phyloP scores from a whole-genome alignment of 2,888 invertebrate genomes.

The Gastrophysa polygoni region DNA sequence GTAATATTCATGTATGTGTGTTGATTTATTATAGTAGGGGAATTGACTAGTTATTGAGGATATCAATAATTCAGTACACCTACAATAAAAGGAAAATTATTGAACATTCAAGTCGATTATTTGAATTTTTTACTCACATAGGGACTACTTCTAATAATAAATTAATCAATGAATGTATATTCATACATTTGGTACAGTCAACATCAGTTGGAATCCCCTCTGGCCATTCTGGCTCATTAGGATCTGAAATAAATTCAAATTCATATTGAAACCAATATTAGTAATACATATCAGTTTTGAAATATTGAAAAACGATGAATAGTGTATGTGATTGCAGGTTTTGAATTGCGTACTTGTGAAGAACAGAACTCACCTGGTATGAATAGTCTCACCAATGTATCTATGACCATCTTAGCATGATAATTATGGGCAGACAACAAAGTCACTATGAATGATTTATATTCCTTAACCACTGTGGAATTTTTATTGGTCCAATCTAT shows the following conservation, averaged over 20 bases:
- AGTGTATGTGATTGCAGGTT: too few species aligned
- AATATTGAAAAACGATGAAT: too few species aligned
- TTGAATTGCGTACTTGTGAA: too few species aligned
- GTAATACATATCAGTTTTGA: too few species aligned
- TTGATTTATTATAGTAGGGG: slow-evolving; percentile 77
- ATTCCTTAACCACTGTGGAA: slow-evolving; percentile 61
- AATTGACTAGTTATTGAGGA: slow-evolving; percentile 69
- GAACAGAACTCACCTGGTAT: slow-evolving; percentile 59
- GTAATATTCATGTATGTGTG: slow-evolving; percentile 75
- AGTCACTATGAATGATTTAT: slow-evolving; percentile 69
- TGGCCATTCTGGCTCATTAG: slow-evolving; percentile 64
- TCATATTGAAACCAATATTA: too few species aligned
- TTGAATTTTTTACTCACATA: slow-evolving; percentile 59
- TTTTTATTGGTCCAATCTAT: slow-evolving; percentile 65
- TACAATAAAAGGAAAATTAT: slow-evolving; percentile 48
- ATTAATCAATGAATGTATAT: slow-evolving; percentile 64
- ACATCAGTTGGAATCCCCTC: slow-evolving; percentile 64
- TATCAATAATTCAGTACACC: slow-evolving; percentile 74
- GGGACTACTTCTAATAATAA: slow-evolving; percentile 62
- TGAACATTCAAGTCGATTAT: slow-evolving; percentile 23
- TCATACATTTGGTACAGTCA: slow-evolving; percentile 64
- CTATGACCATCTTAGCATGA: slow-evolving; percentile 67
- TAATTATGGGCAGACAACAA: slow-evolving; percentile 71
- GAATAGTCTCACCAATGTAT: slow-evolving; percentile 67
- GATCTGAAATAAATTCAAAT: slow-evolving; percentile 50